Evolutionary conservation across 2,797 vertebrate species (phyloP).

Genomic region (Schizothorax lantsangensis): DNA sequence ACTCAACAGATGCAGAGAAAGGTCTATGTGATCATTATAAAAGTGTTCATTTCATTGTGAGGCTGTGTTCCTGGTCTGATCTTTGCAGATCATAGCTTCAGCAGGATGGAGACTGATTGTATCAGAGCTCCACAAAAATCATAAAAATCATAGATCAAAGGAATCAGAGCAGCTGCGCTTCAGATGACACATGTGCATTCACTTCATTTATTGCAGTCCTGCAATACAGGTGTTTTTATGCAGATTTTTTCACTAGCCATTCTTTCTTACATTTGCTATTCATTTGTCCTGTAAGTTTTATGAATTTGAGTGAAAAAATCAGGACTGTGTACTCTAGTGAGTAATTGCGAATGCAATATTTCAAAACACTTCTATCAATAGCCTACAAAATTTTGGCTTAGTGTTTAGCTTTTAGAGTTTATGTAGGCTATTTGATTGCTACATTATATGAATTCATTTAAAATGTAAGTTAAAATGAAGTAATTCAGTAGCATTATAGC

Average conservation of each 20-base stretch:
- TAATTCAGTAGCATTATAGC: not conserved
- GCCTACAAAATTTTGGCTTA: not conserved
- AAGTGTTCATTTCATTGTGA: not conserved
- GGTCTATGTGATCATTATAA: not conserved
- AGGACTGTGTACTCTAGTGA: not conserved
- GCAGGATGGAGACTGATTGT: constrained; percentile 13
- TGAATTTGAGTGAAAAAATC: not conserved
- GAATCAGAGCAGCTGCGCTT: constrained; percentile 53
- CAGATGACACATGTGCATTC: constrained; percentile 51
- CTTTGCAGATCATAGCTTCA: constrained; percentile 6
- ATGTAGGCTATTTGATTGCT: not conserved
- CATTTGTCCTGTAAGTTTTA: not conserved
- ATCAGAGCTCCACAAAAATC: constrained; percentile 15
- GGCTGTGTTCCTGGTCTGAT: not conserved
- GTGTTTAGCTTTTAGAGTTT: not conserved
- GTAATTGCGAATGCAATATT: not conserved
- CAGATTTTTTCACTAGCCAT: not conserved
- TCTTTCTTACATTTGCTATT: constrained; percentile 6
- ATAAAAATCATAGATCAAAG: constrained; percentile 52
- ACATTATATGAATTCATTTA: not conserved
- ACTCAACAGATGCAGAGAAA: constrained; percentile 24
- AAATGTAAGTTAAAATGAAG: not conserved
- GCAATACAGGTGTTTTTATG: constrained; percentile 3
- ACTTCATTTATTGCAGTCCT: not conserved
- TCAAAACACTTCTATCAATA: not conserved